phyloP scores from a whole-genome alignment of 2,888 invertebrate genomes.

The Drosophila paranaensis region DNA sequence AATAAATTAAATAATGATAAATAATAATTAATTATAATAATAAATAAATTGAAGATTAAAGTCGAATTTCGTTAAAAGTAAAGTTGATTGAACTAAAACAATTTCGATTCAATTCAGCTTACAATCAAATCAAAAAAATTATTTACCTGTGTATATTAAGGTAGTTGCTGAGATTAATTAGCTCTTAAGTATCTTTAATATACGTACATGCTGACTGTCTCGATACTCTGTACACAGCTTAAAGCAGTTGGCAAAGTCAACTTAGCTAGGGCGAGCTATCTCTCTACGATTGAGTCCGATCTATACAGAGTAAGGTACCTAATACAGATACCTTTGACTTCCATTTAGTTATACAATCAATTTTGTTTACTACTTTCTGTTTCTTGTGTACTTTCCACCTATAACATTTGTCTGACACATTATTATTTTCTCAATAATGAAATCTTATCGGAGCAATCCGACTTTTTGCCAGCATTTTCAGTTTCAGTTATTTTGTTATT shows the following conservation, averaged over 20 bases:
- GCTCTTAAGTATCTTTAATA: background rate
- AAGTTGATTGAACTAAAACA: background rate
- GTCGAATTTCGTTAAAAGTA: background rate
- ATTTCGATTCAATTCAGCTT: background rate
- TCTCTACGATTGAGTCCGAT: too few relatives aligned
- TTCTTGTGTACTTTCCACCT: background rate
- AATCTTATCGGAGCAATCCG: constrained; percentile 32
- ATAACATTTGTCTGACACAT: constrained; percentile 22
- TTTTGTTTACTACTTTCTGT: background rate
- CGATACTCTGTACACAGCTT: background rate
- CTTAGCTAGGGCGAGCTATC: too few relatives aligned
- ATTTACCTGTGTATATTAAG: background rate
- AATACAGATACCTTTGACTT: background rate
- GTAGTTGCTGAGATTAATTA: background rate
- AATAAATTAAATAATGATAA: background rate
- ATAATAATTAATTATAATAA: too few relatives aligned
- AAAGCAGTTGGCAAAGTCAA: too few relatives aligned
- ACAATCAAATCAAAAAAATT: background rate
- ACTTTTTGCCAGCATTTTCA: constrained; percentile 22
- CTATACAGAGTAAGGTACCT: background rate
- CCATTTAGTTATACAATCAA: too few relatives aligned
- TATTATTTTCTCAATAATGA: constrained; percentile 29
- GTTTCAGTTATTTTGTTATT: background rate
- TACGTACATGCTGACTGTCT: background rate
- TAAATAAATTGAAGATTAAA: background rate